These are phyloP conservation scores for Myotis findleyi DNA, from an alignment of 2,797 vertebrate genomes.

Conservation along the genomic window DNA sequence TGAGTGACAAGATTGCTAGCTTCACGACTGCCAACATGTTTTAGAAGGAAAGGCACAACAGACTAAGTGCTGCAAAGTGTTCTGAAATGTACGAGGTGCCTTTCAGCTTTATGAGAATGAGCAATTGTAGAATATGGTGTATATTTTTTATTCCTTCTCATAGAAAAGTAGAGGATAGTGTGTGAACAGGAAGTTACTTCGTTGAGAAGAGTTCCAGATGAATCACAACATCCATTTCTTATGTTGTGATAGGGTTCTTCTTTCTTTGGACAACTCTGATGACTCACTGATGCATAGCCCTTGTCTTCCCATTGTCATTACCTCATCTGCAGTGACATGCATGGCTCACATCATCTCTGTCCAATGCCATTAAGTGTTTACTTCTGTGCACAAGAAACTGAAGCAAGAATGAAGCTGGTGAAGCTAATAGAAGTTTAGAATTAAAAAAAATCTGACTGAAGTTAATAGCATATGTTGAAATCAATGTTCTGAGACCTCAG, in stretches of 20 bases:
- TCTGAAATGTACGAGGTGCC: constrained; percentile 40
- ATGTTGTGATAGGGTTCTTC: neutral
- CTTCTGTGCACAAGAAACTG: neutral
- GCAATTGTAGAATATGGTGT: constrained; percentile 19
- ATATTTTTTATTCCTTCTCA: constrained; percentile 23
- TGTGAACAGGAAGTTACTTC: constrained; percentile 37
- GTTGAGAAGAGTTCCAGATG: constrained; percentile 1
- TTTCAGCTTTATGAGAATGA: constrained; percentile 62
- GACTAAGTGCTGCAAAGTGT: constrained; percentile 36
- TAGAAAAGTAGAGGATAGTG: neutral
- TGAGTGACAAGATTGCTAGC: constrained; percentile 69
- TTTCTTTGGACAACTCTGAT: neutral
- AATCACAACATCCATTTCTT: constrained; percentile 21
- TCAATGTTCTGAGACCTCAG: neutral
- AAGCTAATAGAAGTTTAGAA: neutral
- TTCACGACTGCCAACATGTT: constrained; percentile 40
- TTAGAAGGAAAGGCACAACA: constrained; percentile 46
- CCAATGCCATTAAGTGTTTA: neutral
- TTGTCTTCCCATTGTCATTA: neutral
- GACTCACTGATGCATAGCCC: neutral
- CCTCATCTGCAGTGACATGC: neutral
- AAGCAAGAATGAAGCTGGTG: neutral
- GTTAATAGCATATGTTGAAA: neutral
- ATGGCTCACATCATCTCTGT: neutral
- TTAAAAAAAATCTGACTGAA: constrained; percentile 6